phyloP scores from a whole-genome alignment of 1,140 invertebrate genomes.

The Coelopa frigida region DNA sequence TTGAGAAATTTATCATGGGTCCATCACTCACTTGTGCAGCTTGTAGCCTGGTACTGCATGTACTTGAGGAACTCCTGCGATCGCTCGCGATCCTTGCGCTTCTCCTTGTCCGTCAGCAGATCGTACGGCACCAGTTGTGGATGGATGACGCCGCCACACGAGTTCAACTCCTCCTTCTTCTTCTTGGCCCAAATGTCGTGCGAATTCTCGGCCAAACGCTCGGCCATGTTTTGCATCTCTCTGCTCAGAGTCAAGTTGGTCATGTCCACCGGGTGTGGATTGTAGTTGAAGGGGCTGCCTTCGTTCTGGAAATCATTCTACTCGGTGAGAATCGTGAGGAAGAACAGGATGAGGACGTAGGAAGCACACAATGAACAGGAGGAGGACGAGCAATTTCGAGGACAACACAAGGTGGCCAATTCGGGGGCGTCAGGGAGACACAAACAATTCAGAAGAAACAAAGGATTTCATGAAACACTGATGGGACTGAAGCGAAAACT shows the following conservation, averaged over 20 bases:
- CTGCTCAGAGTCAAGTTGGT: conserved; percentile 93
- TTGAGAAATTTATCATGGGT: not conserved
- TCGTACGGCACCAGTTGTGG: conserved; percentile 97
- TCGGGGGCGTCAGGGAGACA: too few relatives aligned
- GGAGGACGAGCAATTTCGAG: too few relatives aligned
- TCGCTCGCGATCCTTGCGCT: conserved; percentile 91
- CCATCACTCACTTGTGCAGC: conserved; percentile 56
- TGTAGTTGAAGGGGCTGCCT: conserved; percentile 81
- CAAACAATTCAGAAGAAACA: too few relatives aligned
- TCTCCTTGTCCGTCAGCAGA: conserved; percentile 96
- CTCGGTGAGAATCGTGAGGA: conserved; percentile 16
- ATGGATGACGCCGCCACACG: conserved; percentile 74
- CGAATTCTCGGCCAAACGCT: conserved; percentile 91
- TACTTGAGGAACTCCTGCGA: conserved; percentile 98
- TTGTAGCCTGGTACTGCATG: conserved; percentile 93
- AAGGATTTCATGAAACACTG: too few relatives aligned
- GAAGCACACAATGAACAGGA: too few relatives aligned
- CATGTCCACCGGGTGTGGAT: conserved; percentile 97
- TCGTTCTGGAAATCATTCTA: conserved; percentile 52
- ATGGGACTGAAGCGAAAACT: too few relatives aligned
- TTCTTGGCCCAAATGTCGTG: conserved; percentile 98
- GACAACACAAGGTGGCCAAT: too few relatives aligned
- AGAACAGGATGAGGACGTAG: too few relatives aligned
- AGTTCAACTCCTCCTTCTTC: conserved; percentile 84
- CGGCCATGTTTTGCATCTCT: conserved; percentile 98